Evolutionary conservation across 2,888 invertebrate species (phyloP), one percentile per base, ranked within the genome.

Genomic region (Brenthis daphne): DNA sequence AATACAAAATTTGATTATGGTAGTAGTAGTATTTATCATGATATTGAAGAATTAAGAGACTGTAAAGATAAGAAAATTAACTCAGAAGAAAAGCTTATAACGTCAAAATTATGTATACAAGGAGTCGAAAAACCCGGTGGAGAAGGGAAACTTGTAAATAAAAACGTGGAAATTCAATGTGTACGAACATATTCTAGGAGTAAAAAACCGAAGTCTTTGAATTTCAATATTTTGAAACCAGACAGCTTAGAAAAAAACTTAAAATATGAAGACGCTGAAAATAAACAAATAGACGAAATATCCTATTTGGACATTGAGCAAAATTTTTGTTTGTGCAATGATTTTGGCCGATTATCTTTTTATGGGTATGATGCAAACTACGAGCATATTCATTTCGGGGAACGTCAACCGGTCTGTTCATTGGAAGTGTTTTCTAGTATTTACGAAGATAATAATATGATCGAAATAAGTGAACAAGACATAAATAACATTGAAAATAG

Each of bases 41-140:
- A 47, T 37, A 51, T 20, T 14, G 43, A 8, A 37, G 53, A 53
- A 47, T 13, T 16, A 51, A 50, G 50, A 12, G 20, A 50, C 24
- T 37, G 51, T 47, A 61, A 51, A 61, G 67, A 67, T 64, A 70
- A 74, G 68, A 66, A 67, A 64, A 24, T 70, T 48, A 68, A 70
- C 56, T 50, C 66, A 48, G 66, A 72, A 60, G 60, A 72, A 67
- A 68, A 69, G 53, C 67, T 68, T 43, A 77, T 72, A 47, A 81
- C 81, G 73, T 84, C 86, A 3, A 89, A 89, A 77, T 77, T 85
- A 70, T 82, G 79, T 75, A 82, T 84, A 68, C 87, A 88, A 77
- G 88, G 88, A 54, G 87, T 87, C 12, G 89, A 89, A 80, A 88
- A 88, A 74, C 89, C 90, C 67, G 90, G 89, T 80, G 89, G 89